Evolutionary conservation across 1,140 invertebrate species (phyloP).

Genomic region (Tachypleus tridentatus): DNA sequence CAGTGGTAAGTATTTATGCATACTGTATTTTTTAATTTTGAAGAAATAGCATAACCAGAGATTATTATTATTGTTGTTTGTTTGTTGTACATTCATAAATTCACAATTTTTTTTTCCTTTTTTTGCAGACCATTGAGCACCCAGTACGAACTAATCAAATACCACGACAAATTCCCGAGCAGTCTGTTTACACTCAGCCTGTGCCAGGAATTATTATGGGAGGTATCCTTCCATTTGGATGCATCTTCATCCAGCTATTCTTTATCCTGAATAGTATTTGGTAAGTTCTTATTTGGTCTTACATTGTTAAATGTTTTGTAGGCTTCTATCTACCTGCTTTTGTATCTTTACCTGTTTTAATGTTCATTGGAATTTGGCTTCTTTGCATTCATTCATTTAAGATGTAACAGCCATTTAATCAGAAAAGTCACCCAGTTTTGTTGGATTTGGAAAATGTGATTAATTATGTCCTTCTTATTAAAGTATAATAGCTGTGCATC

Average conservation of each 20-base stretch:
- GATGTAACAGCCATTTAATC: not conserved
- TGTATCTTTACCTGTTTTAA: not conserved
- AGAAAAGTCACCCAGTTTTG: too few relatives aligned
- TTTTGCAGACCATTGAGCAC: conserved; percentile 70
- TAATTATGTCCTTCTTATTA: too few relatives aligned
- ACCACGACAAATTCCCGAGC: conserved; percentile 93
- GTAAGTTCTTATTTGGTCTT: conserved; percentile 38
- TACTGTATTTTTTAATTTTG: too few relatives aligned
- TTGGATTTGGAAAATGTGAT: too few relatives aligned
- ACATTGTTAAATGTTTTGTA: too few relatives aligned
- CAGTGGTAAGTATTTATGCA: too few relatives aligned
- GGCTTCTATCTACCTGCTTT: too few relatives aligned
- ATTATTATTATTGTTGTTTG: too few relatives aligned
- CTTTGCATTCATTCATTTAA: not conserved
- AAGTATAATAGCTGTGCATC: too few relatives aligned
- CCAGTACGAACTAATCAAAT: conserved; percentile 98
- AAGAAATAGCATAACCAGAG: too few relatives aligned
- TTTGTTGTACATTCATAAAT: too few relatives aligned
- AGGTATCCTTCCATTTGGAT: conserved; percentile 94
- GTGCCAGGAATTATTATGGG: conserved; percentile 84
- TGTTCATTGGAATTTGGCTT: not conserved
- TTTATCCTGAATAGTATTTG: conserved; percentile 98
- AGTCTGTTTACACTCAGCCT: conserved; percentile 92
- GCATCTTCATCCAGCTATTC: conserved; percentile 98
- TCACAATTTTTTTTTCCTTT: conserved; percentile 8